Evolutionary conservation across 2,888 invertebrate species (phyloP), one percentile per base, ranked within the genome.

Genomic region (Byasa hedistus): DNA sequence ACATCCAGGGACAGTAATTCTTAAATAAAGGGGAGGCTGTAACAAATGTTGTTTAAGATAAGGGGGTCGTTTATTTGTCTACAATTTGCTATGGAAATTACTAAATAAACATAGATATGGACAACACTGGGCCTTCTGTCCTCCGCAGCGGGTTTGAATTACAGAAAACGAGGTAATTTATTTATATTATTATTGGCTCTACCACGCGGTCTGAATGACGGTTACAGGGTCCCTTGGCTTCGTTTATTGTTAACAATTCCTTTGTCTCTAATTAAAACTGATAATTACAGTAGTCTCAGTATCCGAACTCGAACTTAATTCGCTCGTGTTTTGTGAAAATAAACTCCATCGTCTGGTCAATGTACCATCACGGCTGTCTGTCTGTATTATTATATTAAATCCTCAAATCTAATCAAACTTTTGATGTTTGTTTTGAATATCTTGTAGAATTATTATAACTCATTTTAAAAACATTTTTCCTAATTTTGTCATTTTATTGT

Each of bases 31-130:
- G 54, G n/a, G 65, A 23, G 61, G 17, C 62, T 52, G 21, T 64
- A 76, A 76, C 76, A 73, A 76, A 76, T 69, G 68, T 62, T 58
- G 32, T 66, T 44, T 62, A 62, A 82, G 81, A 85, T 85, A 83
- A 79, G 78, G 78, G 39, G 78, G 76, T 73, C 72, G 73, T 74
- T 76, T 74, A 77, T 80, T 77, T 72, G 75, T 74, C 75, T 75
- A 80, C 80, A 82, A 82, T 83, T 80, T 81, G 78, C 77, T 75
- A 76, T 76, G 78, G 73, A 80, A 82, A 81, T 80, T 70, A 78
- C 81, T 83, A 80, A 84, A 82, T 82, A 84, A 84, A 83, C 78
- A 81, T 72, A 79, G 79, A 80, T 79, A 72, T 68, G 76, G 73
- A 74, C 74, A 78, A 79, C 58, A 62, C 54, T 62, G 57, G 62